Conservation (phyloP, 2,888 invertebrate species). For the Iselma pallidipennis region DNA sequence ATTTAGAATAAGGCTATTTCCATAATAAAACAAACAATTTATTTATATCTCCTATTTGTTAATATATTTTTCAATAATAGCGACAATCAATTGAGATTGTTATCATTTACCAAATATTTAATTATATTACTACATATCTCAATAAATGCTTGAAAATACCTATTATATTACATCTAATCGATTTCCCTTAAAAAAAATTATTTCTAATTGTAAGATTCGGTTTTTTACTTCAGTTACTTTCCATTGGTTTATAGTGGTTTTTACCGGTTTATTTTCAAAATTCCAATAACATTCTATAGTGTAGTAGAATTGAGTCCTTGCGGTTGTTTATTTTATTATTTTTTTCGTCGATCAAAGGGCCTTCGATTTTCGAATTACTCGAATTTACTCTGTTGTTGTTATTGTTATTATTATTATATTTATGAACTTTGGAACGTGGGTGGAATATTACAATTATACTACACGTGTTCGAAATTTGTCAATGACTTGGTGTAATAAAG, state of each 20-base stretch:
- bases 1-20: neutral
- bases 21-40: neutral
- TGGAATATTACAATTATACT: neutral
- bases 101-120: constrained; percentile 1
- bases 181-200: no score
- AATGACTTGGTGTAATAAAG: neutral
- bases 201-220: no score
- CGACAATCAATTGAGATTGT: neutral
- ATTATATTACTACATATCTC: no score
- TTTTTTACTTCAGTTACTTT: neutral
- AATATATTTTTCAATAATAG: neutral
- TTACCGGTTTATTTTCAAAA: neutral
- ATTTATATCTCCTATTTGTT: neutral
- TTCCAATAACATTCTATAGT: neutral
- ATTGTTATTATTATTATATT: neutral
- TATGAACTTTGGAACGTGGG: neutral
- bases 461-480: neutral
- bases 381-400: no score
- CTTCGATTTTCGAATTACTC: neutral
- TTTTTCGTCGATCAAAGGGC: neutral
- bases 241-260: neutral
- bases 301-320: neutral
- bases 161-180: neutral
- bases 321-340: neutral
- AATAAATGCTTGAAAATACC: neutral